Conservation (phyloP, 2,797 vertebrate genomes). For the Dromococcyx pavoninus region DNA sequence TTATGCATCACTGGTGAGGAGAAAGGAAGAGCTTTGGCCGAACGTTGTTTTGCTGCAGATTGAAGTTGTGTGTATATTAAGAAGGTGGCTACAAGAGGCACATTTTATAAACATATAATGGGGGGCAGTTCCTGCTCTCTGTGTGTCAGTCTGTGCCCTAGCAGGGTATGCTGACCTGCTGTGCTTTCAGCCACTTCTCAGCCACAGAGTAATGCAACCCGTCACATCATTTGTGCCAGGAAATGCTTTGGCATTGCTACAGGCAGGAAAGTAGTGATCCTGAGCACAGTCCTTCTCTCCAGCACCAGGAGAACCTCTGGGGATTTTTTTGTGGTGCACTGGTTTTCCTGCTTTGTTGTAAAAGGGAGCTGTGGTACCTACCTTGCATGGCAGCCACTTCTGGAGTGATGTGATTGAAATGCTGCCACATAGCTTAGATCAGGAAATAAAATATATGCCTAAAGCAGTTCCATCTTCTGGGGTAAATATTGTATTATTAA, state of each 20-base stretch:
- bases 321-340: not conserved
- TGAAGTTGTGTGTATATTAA: not conserved
- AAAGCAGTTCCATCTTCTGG: not conserved
- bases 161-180: not conserved
- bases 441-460: not conserved
- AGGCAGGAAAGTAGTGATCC: not conserved
- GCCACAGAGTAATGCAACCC: fast-evolving
- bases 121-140: fast-evolving
- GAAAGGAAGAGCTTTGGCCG: not conserved
- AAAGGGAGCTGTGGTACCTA: not conserved
- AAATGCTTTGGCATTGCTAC: fast-evolving
- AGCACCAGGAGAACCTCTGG: not conserved
- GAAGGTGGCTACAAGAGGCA: not conserved
- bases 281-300: not conserved
- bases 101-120: not conserved
- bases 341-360: not conserved
- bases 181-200: not conserved
- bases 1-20: fast-evolving
- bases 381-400: not conserved
- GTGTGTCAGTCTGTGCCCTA: fast-evolving
- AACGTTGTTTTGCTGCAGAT: fast-evolving
- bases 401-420: too few species aligned
- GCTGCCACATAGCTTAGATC: not conserved
- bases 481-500: not conserved
- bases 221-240: not conserved